Evolutionary conservation across 2,888 invertebrate genomes (phyloP).

Genomic region (Sthenelais limicola): DNA sequence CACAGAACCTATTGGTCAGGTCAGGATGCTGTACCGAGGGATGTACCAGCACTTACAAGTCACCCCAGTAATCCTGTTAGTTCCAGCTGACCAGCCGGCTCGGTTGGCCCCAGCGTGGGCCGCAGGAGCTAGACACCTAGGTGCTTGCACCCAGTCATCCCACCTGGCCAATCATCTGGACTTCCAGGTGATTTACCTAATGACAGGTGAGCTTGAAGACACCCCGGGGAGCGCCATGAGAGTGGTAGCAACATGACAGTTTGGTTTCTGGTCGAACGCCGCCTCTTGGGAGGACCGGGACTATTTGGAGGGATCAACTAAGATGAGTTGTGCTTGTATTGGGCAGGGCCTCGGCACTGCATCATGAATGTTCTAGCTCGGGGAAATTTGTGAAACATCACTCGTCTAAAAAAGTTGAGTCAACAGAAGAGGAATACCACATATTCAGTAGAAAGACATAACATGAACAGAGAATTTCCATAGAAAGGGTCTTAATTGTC

Average conservation of each 20-base stretch:
- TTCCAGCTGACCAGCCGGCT: slow-evolving; percentile 20
- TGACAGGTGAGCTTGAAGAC: slow-evolving; percentile 38
- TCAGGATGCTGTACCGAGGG: slow-evolving; percentile 2
- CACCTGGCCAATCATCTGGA: slow-evolving; percentile 34
- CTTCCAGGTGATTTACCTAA: slow-evolving; percentile 39
- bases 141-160: slow-evolving; percentile 30
- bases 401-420: too few relatives aligned
- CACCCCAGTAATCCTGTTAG: slow-evolving; percentile 33
- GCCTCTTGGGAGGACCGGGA: too few relatives aligned
- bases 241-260: slow-evolving; percentile 12
- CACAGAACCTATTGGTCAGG: slow-evolving; percentile 25
- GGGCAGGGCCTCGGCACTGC: too few relatives aligned
- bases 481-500: too few relatives aligned
- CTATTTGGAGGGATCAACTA: too few relatives aligned
- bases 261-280: slow-evolving; percentile 21
- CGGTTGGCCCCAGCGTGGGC: slow-evolving; percentile 3
- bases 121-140: slow-evolving; percentile 24
- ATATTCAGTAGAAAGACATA: too few relatives aligned
- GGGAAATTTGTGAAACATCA: too few relatives aligned
- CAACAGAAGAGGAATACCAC: too few relatives aligned
- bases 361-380: too few relatives aligned
- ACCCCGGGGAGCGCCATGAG: slow-evolving; percentile 20
- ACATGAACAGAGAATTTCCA: too few relatives aligned
- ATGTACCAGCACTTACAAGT: slow-evolving; percentile 17
- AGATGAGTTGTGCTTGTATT: too few relatives aligned